Evolutionary conservation across 2,113 vertebrate genomes (phyloP).

Genomic region (Malurus alboscapulatus): DNA sequence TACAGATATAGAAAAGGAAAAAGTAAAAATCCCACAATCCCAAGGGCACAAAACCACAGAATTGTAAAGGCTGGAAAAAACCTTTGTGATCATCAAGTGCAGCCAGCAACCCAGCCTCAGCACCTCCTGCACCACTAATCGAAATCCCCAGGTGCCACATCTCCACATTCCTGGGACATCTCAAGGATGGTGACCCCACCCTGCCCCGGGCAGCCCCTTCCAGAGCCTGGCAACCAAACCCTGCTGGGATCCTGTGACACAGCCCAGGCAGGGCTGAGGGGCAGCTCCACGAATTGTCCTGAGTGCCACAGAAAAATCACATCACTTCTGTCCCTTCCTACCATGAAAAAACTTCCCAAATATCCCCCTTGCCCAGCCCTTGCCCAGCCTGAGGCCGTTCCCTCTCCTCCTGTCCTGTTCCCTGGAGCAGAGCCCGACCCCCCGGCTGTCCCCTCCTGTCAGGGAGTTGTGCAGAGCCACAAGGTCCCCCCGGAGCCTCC

Average conservation of each 20-base stretch:
- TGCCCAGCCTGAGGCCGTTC: neutral
- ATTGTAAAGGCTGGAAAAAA: neutral
- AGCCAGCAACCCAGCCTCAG: neutral
- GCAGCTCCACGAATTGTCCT: rapidly evolving
- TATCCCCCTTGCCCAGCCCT: neutral
- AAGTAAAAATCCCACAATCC: neutral
- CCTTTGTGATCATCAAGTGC: neutral
- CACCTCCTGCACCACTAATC: too few species aligned
- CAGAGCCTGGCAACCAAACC: neutral
- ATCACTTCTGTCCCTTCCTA: neutral
- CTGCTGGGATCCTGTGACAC: too few species aligned
- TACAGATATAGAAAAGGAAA: too few species aligned
- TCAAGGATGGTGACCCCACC: neutral
- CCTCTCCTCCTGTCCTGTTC: neutral
- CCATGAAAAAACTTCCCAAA: neutral
- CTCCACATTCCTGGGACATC: neutral
- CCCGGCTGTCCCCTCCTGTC: too few species aligned
- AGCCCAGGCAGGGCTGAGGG: neutral
- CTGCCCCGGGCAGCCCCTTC: neutral
- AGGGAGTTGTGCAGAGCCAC: too few species aligned
- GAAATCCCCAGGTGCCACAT: too few species aligned
- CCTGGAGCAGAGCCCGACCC: neutral
- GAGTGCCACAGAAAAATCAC: neutral
- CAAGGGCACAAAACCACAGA: neutral
- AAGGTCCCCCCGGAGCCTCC: too few species aligned